Evolutionary conservation across 2,888 invertebrate species (phyloP), one percentile per base, ranked within the genome.

Genomic region (Polyommatus icarus): DNA sequence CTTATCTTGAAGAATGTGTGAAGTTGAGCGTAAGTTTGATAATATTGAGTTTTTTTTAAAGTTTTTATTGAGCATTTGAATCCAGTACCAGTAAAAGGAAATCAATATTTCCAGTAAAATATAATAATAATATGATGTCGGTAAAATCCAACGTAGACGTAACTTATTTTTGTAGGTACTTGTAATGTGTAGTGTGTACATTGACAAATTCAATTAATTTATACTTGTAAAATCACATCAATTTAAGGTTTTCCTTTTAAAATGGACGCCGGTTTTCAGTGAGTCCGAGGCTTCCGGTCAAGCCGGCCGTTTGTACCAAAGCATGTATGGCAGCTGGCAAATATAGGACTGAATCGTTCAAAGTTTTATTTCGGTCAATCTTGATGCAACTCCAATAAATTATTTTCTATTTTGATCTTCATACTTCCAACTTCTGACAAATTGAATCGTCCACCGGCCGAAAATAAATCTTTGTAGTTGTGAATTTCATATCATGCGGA

Each of bases 391-490:
- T 24, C 61, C 5, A 4, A 12, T 10, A 67, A 29, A 67, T 67
- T 29, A 67, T 24, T 4, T 24, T 29, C 61, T 67, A 67, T 67
- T 67, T 67, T 67, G 24, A 29, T 67, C 61, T 67, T 24, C 24
- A 4, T 24, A 24, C 61, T 67, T 67, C 20, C 29, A 67, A 24
- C 61, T 67, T 67, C 12, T 67, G 61, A 67, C 61, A 67, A 67
- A 67, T 67, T 24, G 61, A 12, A 67, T 67, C 10, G 61, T 12
- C 61, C 24, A 10, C 12, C 24, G 29, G 4, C 24, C 15, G 12
- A 67, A 67, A 93, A 93, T 94, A 93, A 93, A 93, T 93, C 91
- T 92, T 93, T 93, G 24, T 67, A 24, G 24, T 67, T 67, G 61
- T 67, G 61, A 67, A 29, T 67, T 67, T 67, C 24, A 12, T 15